phyloP scores from a whole-genome alignment of 2,113 vertebrate genomes.

The Melierax canorus region DNA sequence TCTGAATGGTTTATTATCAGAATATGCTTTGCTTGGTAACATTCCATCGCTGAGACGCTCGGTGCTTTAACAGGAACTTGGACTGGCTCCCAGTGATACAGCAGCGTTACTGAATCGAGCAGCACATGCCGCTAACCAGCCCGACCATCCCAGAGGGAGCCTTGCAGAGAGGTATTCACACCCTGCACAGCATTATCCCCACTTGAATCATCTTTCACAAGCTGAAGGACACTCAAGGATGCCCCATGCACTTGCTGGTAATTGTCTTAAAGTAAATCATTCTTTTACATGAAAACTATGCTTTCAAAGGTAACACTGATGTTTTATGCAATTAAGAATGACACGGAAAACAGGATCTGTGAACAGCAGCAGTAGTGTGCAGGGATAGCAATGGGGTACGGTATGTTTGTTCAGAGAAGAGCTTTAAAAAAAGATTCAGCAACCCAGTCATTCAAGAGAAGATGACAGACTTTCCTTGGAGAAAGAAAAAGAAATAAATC shows the following conservation, averaged over 20 bases:
- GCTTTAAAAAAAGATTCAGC: neutral
- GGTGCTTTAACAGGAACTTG: neutral
- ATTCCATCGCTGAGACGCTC: neutral
- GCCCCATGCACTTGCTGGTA: neutral
- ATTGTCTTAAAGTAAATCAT: neutral
- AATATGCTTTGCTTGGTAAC: neutral
- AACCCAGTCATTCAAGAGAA: neutral
- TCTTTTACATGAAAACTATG: neutral
- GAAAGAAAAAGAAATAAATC: neutral
- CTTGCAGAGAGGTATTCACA: neutral
- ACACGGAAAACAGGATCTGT: neutral
- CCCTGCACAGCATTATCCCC: neutral
- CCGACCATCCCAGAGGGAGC: neutral
- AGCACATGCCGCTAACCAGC: accelerated
- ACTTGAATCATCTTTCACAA: neutral
- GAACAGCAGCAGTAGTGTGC: neutral
- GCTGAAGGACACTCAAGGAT: neutral
- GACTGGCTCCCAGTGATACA: neutral
- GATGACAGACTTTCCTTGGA: neutral
- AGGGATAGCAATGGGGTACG: neutral
- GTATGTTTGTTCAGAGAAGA: neutral
- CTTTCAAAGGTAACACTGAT: neutral
- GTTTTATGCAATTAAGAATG: neutral
- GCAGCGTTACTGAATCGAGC: neutral
- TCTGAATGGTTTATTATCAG: neutral